These are phyloP conservation scores for Danio kyathit DNA, from an alignment of 2,797 vertebrate genomes.

Conservation along the genomic window DNA sequence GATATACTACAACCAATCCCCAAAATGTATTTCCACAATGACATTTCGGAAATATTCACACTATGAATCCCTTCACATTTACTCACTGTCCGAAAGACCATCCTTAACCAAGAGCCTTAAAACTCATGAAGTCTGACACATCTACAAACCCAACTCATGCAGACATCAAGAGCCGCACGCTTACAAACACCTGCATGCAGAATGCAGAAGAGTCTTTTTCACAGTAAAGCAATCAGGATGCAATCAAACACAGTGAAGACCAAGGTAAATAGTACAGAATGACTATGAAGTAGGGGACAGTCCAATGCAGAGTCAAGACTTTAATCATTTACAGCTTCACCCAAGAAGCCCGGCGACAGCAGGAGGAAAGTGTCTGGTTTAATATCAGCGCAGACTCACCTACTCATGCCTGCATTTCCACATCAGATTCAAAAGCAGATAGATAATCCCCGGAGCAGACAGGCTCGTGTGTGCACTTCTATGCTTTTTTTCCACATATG, in stretches of 20 bases:
- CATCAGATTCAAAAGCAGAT: conserved; percentile 74
- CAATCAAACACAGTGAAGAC: not conserved
- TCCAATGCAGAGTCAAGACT: conserved; percentile 32
- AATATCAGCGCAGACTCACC: conserved; percentile 72
- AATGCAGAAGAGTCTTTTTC: conserved; percentile 14
- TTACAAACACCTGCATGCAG: conserved; percentile 52
- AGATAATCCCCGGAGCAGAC: conserved; percentile 80
- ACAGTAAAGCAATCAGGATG: conserved; percentile 27
- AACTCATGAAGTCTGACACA: conserved; percentile 43
- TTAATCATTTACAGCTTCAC: conserved; percentile 36
- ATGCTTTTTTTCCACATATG: conserved; percentile 82
- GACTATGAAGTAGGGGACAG: conserved; percentile 4
- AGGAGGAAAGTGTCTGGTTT: conserved; percentile 41
- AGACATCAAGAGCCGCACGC: not conserved
- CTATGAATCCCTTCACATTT: not conserved
- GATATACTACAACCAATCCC: not conserved
- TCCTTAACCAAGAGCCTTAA: conserved; percentile 35
- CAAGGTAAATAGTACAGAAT: conserved; percentile 6
- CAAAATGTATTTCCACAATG: not conserved
- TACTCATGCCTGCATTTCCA: conserved; percentile 81
- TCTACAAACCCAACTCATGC: conserved; percentile 24
- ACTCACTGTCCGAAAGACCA: not conserved
- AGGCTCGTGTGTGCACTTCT: conserved; percentile 72
- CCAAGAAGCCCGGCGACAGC: conserved; percentile 29
- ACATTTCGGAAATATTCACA: not conserved